Evolutionary conservation across 2,113 vertebrate genomes (phyloP), one percentile per base, ranked within the genome.

Genomic region (Dascyllus trimaculatus): DNA sequence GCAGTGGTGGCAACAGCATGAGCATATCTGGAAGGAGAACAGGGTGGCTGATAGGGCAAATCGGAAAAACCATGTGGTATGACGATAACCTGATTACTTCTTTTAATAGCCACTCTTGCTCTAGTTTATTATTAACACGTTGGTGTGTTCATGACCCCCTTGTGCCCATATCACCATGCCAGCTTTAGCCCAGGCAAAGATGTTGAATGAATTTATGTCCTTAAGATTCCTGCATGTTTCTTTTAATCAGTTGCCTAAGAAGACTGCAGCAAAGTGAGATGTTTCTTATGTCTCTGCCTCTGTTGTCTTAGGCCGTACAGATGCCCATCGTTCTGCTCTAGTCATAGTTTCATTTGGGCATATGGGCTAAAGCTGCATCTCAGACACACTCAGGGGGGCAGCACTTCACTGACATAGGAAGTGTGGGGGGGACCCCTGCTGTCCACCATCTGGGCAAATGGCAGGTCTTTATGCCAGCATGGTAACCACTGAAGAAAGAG

Each of bases 391-490:
- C 80, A 51, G 74, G 85, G 84, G 87, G 91, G 84, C 78, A 88
- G 84, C 84, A 80, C 85, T 92, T 85, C 78, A 82, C 80, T 90
- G 87, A 89, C 89, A 89, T 70, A 80, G 71, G 65, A 88, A 81
- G 73, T 76, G 78, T 70, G 68, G 72, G 63, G 71, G 78, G 81
- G 81, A 83, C 81, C 85, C 92, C 88, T 93, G 88, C 93, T 84
- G 90, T 86, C 86, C 82, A 78, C 93, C 93, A 94, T 94, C 93
- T 94, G 93, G 90, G 88, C 91, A 92, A 92, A 90, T 93, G 93
- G 92, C 89, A 93, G 81, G 82, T 79, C 79, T 90, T 81, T 78
- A 85, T 87, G 90, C 85, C 88, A 74, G 84, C 66, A 40, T 90
- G 84, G 82, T 84, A 87, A 78, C 88, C 82, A 56, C 75, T 69